Conservation (phyloP, 2,888 invertebrate genomes). For the Eupithecia exiguata region DNA sequence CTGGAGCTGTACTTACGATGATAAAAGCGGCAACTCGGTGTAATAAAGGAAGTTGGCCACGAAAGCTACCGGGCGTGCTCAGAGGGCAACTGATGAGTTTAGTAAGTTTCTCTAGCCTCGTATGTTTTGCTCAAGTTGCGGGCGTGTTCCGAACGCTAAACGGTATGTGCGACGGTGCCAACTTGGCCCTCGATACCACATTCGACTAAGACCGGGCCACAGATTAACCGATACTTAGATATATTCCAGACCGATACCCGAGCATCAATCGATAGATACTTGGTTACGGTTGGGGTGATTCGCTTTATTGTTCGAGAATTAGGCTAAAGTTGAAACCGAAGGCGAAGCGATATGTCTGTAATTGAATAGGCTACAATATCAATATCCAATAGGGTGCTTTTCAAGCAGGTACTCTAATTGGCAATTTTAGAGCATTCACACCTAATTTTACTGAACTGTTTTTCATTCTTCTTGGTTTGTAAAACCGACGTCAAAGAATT, state of each 20-base stretch:
- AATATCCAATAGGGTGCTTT: neutral
- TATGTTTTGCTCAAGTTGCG: conserved; percentile 62
- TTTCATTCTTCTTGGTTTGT: neutral
- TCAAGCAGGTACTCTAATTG: neutral
- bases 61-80: conserved; percentile 67
- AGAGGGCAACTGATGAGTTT: conserved; percentile 76
- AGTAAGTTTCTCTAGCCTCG: conserved; percentile 67
- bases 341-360: conserved; percentile 3
- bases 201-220: conserved; percentile 25
- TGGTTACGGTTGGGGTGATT: conserved; percentile 10
- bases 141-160: conserved; percentile 63
- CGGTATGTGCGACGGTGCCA: conserved; percentile 49
- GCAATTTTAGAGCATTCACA: neutral
- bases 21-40: conserved; percentile 60
- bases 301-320: conserved; percentile 11
- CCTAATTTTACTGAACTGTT: neutral
- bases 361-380: conserved; percentile 1
- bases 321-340: conserved; percentile 1
- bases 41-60: conserved; percentile 69
- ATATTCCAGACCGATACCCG: conserved; percentile 12
- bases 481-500: neutral
- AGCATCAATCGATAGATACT: conserved; percentile 14
- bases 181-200: conserved; percentile 38
- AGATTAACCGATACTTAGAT: conserved; percentile 21
- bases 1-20: conserved; percentile 46